Evolutionary conservation across 2,888 invertebrate genomes (phyloP).

Genomic region (Germaria angustata): DNA sequence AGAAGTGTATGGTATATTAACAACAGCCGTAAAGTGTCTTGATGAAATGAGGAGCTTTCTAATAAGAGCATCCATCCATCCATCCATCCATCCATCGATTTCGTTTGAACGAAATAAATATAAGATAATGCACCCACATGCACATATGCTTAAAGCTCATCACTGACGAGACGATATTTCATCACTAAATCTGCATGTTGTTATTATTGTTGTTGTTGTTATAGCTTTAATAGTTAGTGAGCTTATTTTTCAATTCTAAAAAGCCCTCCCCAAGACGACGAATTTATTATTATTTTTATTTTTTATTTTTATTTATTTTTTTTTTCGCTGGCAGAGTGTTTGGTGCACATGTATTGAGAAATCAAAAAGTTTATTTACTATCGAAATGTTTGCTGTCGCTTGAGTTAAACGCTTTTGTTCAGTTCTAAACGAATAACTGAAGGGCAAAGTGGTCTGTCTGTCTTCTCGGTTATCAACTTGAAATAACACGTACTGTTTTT

Average conservation of each 20-base stretch:
- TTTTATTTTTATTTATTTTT: not conserved
- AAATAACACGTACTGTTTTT: conserved; percentile 2
- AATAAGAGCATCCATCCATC: not conserved
- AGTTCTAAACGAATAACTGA: conserved; percentile 62
- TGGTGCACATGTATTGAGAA: conserved; percentile 23
- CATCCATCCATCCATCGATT: not conserved
- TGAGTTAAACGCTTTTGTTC: conserved; percentile 42
- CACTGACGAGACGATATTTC: conserved; percentile 33
- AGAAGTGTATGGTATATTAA: too few relatives aligned
- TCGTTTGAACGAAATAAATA: not conserved
- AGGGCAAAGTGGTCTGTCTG: conserved; percentile 57
- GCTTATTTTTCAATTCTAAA: conserved; percentile 31
- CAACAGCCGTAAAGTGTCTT: too few relatives aligned
- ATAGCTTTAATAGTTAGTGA: not conserved
- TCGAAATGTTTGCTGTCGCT: conserved; percentile 51
- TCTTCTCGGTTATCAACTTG: conserved; percentile 44
- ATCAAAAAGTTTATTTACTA: conserved; percentile 12
- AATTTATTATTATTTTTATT: conserved; percentile 1
- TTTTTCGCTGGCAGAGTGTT: not conserved
- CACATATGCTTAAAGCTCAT: conserved; percentile 41
- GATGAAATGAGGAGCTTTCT: not conserved
- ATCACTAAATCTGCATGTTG: conserved; percentile 1
- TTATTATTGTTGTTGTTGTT: conserved; percentile 1
- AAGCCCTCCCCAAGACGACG: conserved; percentile 42
- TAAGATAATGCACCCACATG: not conserved